Evolutionary conservation across 2,888 invertebrate species (phyloP).

Genomic region (Laspeyria flexula): DNA sequence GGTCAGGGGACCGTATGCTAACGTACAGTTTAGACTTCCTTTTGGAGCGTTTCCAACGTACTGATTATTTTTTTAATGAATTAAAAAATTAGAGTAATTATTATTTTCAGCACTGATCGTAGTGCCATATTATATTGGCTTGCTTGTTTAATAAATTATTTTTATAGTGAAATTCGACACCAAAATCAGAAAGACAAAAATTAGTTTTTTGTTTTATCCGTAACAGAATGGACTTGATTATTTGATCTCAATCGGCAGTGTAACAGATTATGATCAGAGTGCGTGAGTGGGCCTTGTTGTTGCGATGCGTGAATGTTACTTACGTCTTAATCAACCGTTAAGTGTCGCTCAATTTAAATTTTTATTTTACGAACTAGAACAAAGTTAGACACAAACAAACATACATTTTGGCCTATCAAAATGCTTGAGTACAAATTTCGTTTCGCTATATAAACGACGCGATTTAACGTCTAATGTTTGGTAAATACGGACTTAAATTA

Average conservation of each 20-base stretch:
- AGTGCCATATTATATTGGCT: constrained; percentile 85
- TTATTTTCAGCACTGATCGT: constrained; percentile 77
- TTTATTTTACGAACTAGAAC: constrained; percentile 23
- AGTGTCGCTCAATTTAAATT: constrained; percentile 58
- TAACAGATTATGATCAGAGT: constrained; percentile 43
- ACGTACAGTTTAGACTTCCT: constrained; percentile 60
- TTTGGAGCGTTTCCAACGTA: constrained; percentile 80
- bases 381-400: constrained; percentile 34
- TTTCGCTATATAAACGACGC: constrained; percentile 36
- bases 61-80: constrained; percentile 80
- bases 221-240: constrained; percentile 73
- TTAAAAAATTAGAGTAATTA: constrained; percentile 75
- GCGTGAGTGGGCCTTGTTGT: constrained; percentile 33
- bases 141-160: constrained; percentile 67
- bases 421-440: constrained; percentile 72
- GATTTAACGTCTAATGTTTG: constrained; percentile 39
- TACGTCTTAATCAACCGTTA: constrained; percentile 36
- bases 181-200: constrained; percentile 79
- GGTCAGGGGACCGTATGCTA: constrained; percentile 61
- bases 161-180: constrained; percentile 83
- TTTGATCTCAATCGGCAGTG: constrained; percentile 81
- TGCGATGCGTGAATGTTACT: constrained; percentile 34
- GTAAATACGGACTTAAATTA: constrained; percentile 48
- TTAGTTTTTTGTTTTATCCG: constrained; percentile 65
- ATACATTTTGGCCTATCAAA: constrained; percentile 63